A percentile compares a stretch with the other conserved stretches of the same genome.
phyloP scores from a whole-genome alignment of 2,888 invertebrate genomes.

The Agrotis ipsilon region DNA sequence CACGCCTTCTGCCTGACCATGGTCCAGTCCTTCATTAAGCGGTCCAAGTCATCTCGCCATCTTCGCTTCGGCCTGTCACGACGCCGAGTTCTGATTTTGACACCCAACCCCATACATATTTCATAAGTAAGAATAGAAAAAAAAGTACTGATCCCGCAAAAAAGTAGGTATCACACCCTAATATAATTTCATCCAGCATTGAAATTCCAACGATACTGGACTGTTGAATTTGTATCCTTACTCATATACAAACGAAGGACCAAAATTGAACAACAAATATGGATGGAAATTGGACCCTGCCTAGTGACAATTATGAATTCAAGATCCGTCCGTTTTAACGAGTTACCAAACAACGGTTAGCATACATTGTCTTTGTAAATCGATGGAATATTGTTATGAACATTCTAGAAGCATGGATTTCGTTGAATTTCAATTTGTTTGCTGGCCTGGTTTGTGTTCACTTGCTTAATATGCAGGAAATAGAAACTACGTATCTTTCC shows the following conservation, averaged over 20 bases:
- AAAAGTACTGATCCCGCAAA: too few species aligned
- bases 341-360: constrained; percentile 45
- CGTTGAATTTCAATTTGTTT: background rate
- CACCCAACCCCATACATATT: too few species aligned
- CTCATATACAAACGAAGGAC: background rate
- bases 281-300: constrained; percentile 27
- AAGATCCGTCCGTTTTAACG: constrained; percentile 43
- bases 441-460: too few species aligned
- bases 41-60: too few species aligned
- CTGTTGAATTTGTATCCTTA: constrained; percentile 3
- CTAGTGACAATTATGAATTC: constrained; percentile 58
- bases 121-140: too few species aligned
- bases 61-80: too few species aligned
- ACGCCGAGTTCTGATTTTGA: too few species aligned
- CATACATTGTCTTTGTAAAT: constrained; percentile 41
- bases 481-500: too few species aligned
- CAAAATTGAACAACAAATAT: constrained; percentile 50
- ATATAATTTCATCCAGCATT: background rate
- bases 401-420: constrained; percentile 1
- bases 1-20: too few species aligned
- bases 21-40: too few species aligned
- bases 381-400: constrained; percentile 14
- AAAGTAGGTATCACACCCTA: background rate
- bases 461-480: too few species aligned
- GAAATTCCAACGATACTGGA: background rate